Evolutionary conservation across 2,888 invertebrate genomes (phyloP).

Genomic region (Mimumesa dahlbomi): DNA sequence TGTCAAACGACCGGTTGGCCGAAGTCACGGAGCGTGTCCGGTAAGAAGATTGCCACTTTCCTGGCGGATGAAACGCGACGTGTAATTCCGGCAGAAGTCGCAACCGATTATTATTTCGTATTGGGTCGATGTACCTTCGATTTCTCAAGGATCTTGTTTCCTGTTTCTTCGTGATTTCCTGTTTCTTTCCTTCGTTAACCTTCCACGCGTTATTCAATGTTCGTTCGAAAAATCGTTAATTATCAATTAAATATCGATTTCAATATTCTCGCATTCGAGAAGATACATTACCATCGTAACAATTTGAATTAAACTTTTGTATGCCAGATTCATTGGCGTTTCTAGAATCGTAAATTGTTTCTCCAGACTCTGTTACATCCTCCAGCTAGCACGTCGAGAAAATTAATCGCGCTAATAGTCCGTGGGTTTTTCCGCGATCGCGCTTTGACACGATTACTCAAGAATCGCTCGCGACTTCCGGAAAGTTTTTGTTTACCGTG

Average conservation of each 20-base stretch:
- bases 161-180: background rate
- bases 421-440: background rate
- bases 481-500: too few species aligned
- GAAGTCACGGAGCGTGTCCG: conserved; percentile 22
- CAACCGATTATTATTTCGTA: conserved; percentile 18
- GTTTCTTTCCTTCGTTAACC: background rate
- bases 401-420: background rate
- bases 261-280: too few species aligned
- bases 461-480: too few species aligned
- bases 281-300: too few species aligned
- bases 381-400: too few species aligned
- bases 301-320: too few species aligned
- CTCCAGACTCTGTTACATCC: too few species aligned
- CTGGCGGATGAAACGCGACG: conserved; percentile 18
- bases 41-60: conserved; percentile 34
- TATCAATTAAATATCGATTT: too few species aligned
- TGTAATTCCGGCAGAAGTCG: conserved; percentile 21
- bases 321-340: too few species aligned
- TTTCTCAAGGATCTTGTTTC: conserved; percentile 31
- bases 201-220: background rate
- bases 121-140: conserved; percentile 6
- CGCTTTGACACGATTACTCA: background rate
- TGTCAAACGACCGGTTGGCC: background rate
- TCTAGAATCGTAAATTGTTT: too few species aligned
- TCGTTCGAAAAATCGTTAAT: too few species aligned